Evolutionary conservation across 2,888 invertebrate species (phyloP).

Genomic region (Muscina levida): DNA sequence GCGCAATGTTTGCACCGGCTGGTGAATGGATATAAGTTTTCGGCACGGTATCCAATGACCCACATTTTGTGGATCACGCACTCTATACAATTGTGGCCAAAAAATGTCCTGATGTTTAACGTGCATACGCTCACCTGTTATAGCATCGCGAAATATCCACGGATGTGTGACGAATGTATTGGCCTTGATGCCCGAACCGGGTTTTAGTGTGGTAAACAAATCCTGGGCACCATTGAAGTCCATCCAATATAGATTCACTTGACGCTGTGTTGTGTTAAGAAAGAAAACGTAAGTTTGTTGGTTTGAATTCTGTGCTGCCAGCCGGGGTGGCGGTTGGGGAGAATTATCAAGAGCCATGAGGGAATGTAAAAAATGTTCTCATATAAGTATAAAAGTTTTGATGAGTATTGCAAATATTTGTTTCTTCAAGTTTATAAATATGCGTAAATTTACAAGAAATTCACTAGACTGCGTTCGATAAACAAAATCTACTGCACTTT

Average conservation of each 20-base stretch:
- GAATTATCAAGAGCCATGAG: conserved; percentile 56
- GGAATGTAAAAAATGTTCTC: neutral
- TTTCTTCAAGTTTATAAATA: neutral
- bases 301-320: conserved; percentile 67
- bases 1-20: conserved; percentile 74
- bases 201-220: conserved; percentile 83
- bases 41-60: conserved; percentile 69
- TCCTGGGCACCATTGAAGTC: conserved; percentile 85
- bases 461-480: neutral
- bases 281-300: conserved; percentile 82
- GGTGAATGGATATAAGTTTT: conserved; percentile 73
- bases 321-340: conserved; percentile 36
- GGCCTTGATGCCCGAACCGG: conserved; percentile 80
- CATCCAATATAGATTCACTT: conserved; percentile 84
- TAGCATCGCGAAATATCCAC: conserved; percentile 89
- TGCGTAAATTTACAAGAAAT: neutral
- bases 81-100: conserved; percentile 78
- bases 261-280: conserved; percentile 82
- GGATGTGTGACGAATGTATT: conserved; percentile 91
- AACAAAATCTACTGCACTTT: no score
- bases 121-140: conserved; percentile 84
- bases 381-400: neutral
- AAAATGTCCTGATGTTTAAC: conserved; percentile 80
- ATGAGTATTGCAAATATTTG: neutral
- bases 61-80: conserved; percentile 70